Base-by-base conservation (phyloP, 2,113 vertebrate genomes). In the Himantopus leucocephalus region DNA sequence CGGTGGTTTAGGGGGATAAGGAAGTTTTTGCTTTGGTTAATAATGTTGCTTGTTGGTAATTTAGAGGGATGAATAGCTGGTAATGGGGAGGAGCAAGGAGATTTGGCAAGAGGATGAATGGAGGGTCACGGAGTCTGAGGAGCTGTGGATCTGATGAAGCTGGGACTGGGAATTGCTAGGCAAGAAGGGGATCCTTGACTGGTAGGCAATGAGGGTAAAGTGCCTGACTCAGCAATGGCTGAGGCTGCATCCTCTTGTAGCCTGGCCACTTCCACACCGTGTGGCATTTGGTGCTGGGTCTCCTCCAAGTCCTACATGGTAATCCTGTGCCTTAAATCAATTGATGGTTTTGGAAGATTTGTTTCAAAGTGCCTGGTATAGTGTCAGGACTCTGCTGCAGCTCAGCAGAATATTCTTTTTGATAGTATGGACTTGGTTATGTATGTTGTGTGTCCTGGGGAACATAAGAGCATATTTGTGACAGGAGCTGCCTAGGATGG, bases 381-480 rank as follows among this genome's bases (percentile, higher is more conserved):
- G 78, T 30, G 12, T 43, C 26, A 90, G 47, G 48, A 39, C 12
- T 84, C 21, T 62, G 14, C 27, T 82, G n/a, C 47, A 89, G 59
- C 30, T 80, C 68, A 70, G 14, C 30, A 75, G 43, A 20, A 27
- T 71, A 10, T 55, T 60, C 9, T 68, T 76, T 58, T 60, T 7
- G 17, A 10, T 35, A 41, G 17, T 12, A 24, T 55, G 37, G 22
- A 13, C 43, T 68, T 79, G 29, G 52, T 67, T 88, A 7, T 16
- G 6, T 39, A 5, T 35, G 21, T 21, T 81, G 10, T 43, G 26
- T 90, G 43, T 56, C 27, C 16, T 58, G 50, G 24, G 53, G 27
- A 79, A 6, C 8, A 2, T 14, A 9, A 41, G 18, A 59, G 10
- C 1, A 0, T 18, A 10, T 3, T 7, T 39, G 63, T 79, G 78